phyloP scores from a whole-genome alignment of 2,888 invertebrate species.

The Machimus atricapillus region DNA sequence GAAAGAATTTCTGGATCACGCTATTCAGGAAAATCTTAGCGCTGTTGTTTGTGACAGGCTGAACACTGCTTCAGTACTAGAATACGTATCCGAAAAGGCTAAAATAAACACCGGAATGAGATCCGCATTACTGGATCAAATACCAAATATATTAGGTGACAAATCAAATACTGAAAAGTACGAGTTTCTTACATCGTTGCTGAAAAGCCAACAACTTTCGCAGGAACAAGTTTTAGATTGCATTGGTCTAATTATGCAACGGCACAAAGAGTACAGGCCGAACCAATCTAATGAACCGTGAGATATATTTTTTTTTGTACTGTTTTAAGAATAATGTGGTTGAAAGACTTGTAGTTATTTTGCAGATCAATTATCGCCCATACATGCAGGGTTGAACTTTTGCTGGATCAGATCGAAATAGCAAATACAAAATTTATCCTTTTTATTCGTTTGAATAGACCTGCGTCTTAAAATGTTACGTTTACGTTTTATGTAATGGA shows the following conservation, averaged over 20 bases:
- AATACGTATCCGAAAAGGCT: constrained; percentile 59
- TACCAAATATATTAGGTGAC: constrained; percentile 46
- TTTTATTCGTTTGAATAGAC: too few relatives aligned
- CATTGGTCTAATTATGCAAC: background rate
- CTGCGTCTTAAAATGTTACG: too few relatives aligned
- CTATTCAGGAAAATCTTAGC: constrained; percentile 60
- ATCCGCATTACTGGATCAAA: constrained; percentile 51
- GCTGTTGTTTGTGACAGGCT: constrained; percentile 61
- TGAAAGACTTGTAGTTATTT: background rate
- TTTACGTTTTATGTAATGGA: background rate
- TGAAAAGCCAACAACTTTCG: constrained; percentile 53
- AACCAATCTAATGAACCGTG: background rate
- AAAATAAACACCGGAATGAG: constrained; percentile 57
- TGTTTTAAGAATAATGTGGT: background rate
- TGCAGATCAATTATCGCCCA: background rate
- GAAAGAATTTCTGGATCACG: constrained; percentile 60
- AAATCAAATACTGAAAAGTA: constrained; percentile 54
- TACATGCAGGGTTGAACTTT: background rate
- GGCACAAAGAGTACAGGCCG: background rate
- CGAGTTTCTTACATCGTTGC: constrained; percentile 52
- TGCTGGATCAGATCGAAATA: background rate
- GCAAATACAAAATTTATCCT: background rate
- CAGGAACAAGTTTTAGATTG: constrained; percentile 53
- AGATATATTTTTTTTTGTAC: background rate
- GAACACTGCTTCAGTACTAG: constrained; percentile 58